A percentile compares a stretch with the other conserved stretches of the same genome.
phyloP scores from a whole-genome alignment of 1,140 invertebrate species.

The Leguminivora glycinivorella region DNA sequence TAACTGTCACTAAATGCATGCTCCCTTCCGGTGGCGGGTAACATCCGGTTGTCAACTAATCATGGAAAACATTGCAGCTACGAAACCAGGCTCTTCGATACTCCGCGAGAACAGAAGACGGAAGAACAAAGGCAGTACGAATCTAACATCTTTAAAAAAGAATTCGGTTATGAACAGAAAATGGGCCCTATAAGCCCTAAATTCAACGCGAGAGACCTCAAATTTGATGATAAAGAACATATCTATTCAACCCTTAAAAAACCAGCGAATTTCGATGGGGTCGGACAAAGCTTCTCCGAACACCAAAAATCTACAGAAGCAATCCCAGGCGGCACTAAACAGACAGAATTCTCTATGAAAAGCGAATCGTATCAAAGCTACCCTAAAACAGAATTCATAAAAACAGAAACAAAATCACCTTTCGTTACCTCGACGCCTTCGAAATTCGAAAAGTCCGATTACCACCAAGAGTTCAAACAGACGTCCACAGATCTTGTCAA shows the following conservation, averaged over 20 bases:
- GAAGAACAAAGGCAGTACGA: constrained; percentile 58
- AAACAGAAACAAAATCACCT: constrained; percentile 64
- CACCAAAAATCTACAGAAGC: constrained; percentile 68
- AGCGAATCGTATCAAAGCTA: constrained; percentile 67
- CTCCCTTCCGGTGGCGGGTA: constrained; percentile 40
- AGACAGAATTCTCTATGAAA: constrained; percentile 65
- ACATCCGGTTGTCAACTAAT: constrained; percentile 42
- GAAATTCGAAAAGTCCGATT: constrained; percentile 52
- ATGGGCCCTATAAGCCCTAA: constrained; percentile 65
- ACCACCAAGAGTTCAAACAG: constrained; percentile 40
- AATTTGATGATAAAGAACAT: constrained; percentile 71
- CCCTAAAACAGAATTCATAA: constrained; percentile 61
- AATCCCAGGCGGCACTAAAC: constrained; percentile 65
- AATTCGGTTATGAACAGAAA: constrained; percentile 65
- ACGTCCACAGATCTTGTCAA: constrained; percentile 61
- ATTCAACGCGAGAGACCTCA: constrained; percentile 76
- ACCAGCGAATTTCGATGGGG: constrained; percentile 53
- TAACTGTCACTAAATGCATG: constrained; percentile 41
- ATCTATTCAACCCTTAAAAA: constrained; percentile 66
- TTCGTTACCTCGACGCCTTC: constrained; percentile 66
- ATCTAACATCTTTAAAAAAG: constrained; percentile 46
- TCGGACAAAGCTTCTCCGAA: constrained; percentile 66
- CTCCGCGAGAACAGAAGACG: constrained; percentile 66
- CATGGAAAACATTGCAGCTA: constrained; percentile 66
- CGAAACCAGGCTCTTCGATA: constrained; percentile 76